Base-by-base conservation (phyloP, 1,140 invertebrate species). In the Macrostomum lignano region DNA sequence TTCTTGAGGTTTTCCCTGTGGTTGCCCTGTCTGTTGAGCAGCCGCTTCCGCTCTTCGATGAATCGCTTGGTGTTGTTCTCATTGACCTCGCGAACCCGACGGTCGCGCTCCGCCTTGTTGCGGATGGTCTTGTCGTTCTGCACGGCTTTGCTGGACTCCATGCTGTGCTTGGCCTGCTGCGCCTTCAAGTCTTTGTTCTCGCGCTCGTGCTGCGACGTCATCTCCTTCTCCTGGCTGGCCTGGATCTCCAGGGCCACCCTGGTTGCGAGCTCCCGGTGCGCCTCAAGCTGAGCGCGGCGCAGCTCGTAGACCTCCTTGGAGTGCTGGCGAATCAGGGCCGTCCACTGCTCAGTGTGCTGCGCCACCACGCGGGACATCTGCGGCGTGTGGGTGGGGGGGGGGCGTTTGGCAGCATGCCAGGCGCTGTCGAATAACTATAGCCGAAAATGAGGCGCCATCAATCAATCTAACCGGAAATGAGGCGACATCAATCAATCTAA, bases 51-150 rank as follows among this genome's bases (percentile, higher is more conserved):
- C 55, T 98, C 86, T 45, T 98, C 88, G 63, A 94, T 74, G 48
- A 98, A 98, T 46, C 86, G 79, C 56, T 96, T 96, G 11, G 82
- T 86, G 52, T 96, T 96, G 49, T 93, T 94, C 46, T 93, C 81
- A 47, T 93, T 88, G 45, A 94, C 78, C 55, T 98, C 88, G 38
- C 81, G 65, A 23, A 67, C 51, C 22, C 66, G 47, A 43, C 64
- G 66, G 46, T 98, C 91, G 46, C 84, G 77, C 47, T 96, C 91
- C 14, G 79, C 78, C 46, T 94, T 86, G 26, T 84, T 93, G 53
- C 86, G 78, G 17, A 98, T 62, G 0, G 77, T 84, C 55, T 93
- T 93, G 51, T 98, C 88, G 51, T 73, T 79, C 46, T 71, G 67
- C 2, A 93, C 78, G 52, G 84, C 78, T 58, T 79, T 81, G 43